A percentile compares a stretch with the other conserved stretches of the same genome.
Evolutionary conservation across 2,797 vertebrate species (phyloP).

Genomic region (Chelidonichthys spinosus): DNA sequence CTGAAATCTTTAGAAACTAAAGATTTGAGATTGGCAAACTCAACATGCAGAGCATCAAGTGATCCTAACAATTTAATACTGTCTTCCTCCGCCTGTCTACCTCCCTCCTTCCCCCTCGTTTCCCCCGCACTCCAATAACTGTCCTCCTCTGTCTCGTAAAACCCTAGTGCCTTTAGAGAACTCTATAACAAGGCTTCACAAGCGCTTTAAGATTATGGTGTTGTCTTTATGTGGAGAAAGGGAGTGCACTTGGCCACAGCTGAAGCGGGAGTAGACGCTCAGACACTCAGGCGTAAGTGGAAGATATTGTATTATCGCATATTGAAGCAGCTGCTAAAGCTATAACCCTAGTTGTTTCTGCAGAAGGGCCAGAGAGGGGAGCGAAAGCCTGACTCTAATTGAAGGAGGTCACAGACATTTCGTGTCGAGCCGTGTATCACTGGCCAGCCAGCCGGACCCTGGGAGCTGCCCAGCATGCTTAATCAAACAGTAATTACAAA

Average conservation of each 20-base stretch:
- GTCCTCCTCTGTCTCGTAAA: conserved; percentile 77
- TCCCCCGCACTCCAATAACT: conserved; percentile 71
- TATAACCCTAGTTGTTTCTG: conserved; percentile 45
- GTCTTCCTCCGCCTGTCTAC: conserved; percentile 28
- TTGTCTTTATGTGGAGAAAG: conserved; percentile 78
- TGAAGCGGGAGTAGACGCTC: conserved; percentile 41
- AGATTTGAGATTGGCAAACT: conserved; percentile 63
- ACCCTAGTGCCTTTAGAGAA: conserved; percentile 79
- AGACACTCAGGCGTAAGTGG: conserved; percentile 42
- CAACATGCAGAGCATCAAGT: conserved; percentile 50
- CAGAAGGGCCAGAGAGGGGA: conserved; percentile 54
- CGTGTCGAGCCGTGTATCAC: conserved; percentile 81
- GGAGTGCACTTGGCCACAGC: conserved; percentile 56
- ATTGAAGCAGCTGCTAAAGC: conserved; percentile 54
- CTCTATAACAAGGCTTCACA: conserved; percentile 83
- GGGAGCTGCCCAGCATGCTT: conserved; percentile 83
- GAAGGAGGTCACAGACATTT: conserved; percentile 77
- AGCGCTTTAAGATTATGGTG: conserved; percentile 79
- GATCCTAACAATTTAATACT: conserved; percentile 46
- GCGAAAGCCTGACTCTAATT: conserved; percentile 63
- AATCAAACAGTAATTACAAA: conserved; percentile 88
- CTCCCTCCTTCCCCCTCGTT: conserved; percentile 34
- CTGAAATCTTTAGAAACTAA: conserved; percentile 55
- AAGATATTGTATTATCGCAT: conserved; percentile 48
- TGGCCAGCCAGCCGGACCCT: conserved; percentile 76